phyloP scores from a whole-genome alignment of 2,888 invertebrate species.

The Dolichomitus sp. region DNA sequence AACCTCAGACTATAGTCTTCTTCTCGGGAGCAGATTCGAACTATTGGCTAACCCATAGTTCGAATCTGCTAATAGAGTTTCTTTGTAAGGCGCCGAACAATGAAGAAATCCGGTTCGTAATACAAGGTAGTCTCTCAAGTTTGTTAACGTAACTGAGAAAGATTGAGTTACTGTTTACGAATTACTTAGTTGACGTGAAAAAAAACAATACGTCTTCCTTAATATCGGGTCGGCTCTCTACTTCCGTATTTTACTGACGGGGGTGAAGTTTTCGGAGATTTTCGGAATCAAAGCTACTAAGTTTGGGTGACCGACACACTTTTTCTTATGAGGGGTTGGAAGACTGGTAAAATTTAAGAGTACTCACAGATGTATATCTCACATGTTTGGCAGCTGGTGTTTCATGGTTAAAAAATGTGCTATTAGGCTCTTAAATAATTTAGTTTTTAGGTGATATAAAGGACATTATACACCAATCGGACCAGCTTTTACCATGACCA shows the following conservation, averaged over 20 bases:
- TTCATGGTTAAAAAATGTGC: no score
- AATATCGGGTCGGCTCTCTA: neutral
- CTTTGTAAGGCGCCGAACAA: neutral
- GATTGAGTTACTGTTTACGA: neutral
- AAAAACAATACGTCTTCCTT: conserved; percentile 11
- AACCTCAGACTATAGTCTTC: no score
- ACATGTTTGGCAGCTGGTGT: no score
- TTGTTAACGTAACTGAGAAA: neutral
- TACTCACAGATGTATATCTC: no score
- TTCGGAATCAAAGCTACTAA: neutral
- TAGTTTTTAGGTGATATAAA: no score
- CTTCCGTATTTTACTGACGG: neutral
- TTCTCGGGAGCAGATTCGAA: no score
- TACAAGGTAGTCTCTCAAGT: neutral
- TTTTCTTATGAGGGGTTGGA: neutral
- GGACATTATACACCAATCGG: no score
- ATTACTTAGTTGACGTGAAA: neutral
- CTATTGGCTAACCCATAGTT: neutral
- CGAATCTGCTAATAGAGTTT: neutral
- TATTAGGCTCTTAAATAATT: no score
- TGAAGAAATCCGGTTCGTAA: neutral
- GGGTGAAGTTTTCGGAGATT: neutral
- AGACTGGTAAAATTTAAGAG: no score
- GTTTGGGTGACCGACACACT: neutral
- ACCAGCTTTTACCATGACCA: no score